A percentile compares a stretch with the other conserved stretches of the same genome.
phyloP scores from a whole-genome alignment of 2,888 invertebrate species.

The Priocnemis perturbator region DNA sequence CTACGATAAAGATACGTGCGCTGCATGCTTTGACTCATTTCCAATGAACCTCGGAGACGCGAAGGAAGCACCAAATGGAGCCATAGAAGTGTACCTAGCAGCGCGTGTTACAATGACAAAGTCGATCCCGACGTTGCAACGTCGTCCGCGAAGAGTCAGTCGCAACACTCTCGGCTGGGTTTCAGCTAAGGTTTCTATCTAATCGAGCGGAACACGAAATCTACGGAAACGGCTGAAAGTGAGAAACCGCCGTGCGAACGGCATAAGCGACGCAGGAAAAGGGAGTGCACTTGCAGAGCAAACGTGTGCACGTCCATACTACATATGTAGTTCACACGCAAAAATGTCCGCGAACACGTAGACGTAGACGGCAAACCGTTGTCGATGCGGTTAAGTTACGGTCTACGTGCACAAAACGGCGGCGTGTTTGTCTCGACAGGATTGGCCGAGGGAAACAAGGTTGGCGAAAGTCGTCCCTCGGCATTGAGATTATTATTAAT shows the following conservation, averaged over 20 bases:
- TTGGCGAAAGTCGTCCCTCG: constrained; percentile 45
- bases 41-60: no score
- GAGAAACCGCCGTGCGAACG: constrained; percentile 9
- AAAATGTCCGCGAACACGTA: background rate
- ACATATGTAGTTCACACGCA: no score
- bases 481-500: constrained; percentile 46
- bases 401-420: constrained; percentile 2
- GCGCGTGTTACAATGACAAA: background rate
- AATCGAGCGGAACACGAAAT: constrained; percentile 33
- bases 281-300: background rate
- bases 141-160: constrained; percentile 5
- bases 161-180: constrained; percentile 11
- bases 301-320: no score
- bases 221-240: constrained; percentile 24
- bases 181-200: constrained; percentile 27
- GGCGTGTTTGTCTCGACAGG: constrained; percentile 4
- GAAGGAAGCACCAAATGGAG: no score
- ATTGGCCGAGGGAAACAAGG: constrained; percentile 34
- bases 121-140: background rate
- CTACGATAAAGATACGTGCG: no score
- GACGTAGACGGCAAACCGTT: background rate
- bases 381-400: background rate
- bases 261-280: background rate
- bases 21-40: no score
- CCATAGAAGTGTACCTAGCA: no score